A percentile compares a stretch with the other conserved stretches of the same genome.
phyloP scores from a whole-genome alignment of 2,888 invertebrate species.

The Helicoverpa assulta region DNA sequence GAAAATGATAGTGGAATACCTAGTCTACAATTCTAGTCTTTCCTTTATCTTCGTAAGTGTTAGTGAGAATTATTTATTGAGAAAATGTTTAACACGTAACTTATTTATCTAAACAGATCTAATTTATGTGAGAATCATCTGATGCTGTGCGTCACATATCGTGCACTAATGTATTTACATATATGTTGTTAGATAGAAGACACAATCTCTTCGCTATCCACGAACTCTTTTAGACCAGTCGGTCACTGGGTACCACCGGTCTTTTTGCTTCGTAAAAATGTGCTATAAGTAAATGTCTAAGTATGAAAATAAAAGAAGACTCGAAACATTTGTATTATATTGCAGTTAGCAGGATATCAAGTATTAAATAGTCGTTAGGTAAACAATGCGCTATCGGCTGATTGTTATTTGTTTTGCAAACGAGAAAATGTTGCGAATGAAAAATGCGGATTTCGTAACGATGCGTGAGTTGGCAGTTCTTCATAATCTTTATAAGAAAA shows the following conservation, averaged over 20 bases:
- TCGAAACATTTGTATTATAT: constrained; percentile 2
- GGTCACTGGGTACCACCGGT: too few species aligned
- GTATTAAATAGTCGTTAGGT: constrained; percentile 33
- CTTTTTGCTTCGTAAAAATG: constrained; percentile 23
- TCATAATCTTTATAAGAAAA: too few species aligned
- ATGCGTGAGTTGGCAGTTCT: too few species aligned
- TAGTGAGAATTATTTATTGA: background rate
- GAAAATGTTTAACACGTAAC: background rate
- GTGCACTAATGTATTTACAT: background rate
- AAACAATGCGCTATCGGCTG: constrained; percentile 5
- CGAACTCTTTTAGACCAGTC: background rate
- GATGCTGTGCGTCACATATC: background rate
- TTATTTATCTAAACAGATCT: too few species aligned
- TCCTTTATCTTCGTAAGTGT: background rate
- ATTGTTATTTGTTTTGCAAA: constrained; percentile 23
- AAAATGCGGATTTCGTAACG: too few species aligned
- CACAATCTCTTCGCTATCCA: background rate
- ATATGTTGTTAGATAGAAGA: background rate
- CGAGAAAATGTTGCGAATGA: background rate
- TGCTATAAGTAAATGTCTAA: background rate
- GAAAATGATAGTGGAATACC: constrained; percentile 15
- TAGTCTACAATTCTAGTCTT: background rate
- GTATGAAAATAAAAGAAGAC: constrained; percentile 14
- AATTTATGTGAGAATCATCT: background rate
- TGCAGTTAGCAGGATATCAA: constrained; percentile 41